Evolutionary conservation across 2,888 invertebrate genomes (phyloP), one percentile per base, ranked within the genome.

Genomic region (Lasius platythorax): DNA sequence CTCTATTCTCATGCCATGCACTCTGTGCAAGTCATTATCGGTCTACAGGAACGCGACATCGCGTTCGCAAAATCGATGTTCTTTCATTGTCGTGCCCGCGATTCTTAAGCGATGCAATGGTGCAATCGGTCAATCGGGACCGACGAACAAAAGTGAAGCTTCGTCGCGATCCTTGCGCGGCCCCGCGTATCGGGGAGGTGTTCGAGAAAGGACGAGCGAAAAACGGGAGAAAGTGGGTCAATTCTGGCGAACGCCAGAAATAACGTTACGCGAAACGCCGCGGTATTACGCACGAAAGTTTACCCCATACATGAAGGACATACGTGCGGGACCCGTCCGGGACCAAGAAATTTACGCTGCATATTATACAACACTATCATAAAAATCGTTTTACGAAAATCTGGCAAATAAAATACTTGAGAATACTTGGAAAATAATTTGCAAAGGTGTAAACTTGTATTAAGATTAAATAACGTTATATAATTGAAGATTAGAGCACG

Each of bases 221-320:
- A 85, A 88, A 78, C 70, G 0, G 81, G 89, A 82, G 85, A 84
- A 90, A 90, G 89, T 87, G 83, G 87, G 89, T 88, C 87, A 76
- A 43, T 74, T 64, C 33, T 74, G 88, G 33, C 50, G 46, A 79
- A 64, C 43, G 81, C 74, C 83, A 88, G 76, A 85, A 87, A 88
- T 76, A 84, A 64, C 82, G 79, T 28, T 50, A 78, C 63, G 37
- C 58, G 66, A 63, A 66, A 43, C 66, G 68, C 53, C 53, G 23
- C 53, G 40, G 63, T 61, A 74, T 78, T 53, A 56, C 46, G 68
- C 53, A 72, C 72, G 67, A 74, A 67, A 75, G 50, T 56, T 83
- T 83, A 89, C 87, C 87, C 85, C 82, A 73, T 40, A 76, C 4
- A 5, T 68, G 84, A 85, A 87, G 82, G 82, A 84, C 74, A 46